phyloP scores from a whole-genome alignment of 2,113 vertebrate genomes.

The Alouatta palliata region DNA sequence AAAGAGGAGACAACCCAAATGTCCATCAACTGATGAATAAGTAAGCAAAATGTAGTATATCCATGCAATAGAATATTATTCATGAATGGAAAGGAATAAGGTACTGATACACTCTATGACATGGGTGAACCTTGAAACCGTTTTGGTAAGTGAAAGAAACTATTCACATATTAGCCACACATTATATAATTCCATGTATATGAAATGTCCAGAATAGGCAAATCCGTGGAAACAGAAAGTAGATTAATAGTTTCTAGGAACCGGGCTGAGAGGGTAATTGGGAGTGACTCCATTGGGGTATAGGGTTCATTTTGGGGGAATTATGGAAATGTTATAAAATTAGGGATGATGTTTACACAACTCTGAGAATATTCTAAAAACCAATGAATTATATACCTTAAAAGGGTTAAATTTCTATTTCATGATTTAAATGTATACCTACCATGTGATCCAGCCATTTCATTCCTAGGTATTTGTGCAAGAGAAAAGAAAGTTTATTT shows the following conservation, averaged over 20 bases:
- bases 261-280: not conserved
- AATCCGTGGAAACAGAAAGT: not conserved
- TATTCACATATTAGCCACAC: not conserved
- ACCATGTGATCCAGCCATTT: not conserved
- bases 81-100: not conserved
- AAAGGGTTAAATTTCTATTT: not conserved
- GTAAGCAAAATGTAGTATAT: constrained; percentile 15
- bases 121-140: not conserved
- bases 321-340: constrained; percentile 20
- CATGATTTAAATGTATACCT: not conserved
- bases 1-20: not conserved
- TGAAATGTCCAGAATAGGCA: not conserved
- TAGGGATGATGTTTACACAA: not conserved
- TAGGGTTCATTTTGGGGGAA: not conserved
- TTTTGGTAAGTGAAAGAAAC: not conserved
- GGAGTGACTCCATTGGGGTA: not conserved
- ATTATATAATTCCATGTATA: not conserved
- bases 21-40: not conserved
- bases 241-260: not conserved
- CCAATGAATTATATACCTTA: not conserved
- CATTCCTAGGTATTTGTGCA: not conserved
- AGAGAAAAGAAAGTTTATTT: constrained; percentile 37
- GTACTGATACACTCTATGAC: not conserved
- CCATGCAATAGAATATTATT: not conserved
- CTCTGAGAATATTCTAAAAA: not conserved